Base-by-base conservation (phyloP, 1,140 invertebrate species). In the Cherax destructor region DNA sequence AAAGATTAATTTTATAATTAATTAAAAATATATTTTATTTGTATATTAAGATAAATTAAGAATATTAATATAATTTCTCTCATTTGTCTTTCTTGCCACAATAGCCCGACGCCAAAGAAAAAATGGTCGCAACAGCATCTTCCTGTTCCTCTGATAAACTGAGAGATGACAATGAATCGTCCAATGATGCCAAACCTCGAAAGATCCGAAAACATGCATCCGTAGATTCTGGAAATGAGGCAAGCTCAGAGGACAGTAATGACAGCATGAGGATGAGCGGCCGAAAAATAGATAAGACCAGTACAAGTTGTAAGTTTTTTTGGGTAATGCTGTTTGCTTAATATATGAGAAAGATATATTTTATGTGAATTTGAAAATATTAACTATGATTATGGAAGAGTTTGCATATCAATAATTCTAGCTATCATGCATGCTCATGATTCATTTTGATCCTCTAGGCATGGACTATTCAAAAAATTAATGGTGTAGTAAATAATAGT, bases 171-270 rank as follows among this genome's bases (percentile, higher is more conserved):
- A 93, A 93, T 30, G 92, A 92, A 56, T 93, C 83, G 13, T 86
- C 69, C 41, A 91, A 85, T 59, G 83, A 88, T 69, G 85, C 30
- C 69, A 90, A 91, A 52, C 84, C 81, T 24, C 79, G 78, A 7
- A 88, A 88, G 92, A 93, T 92, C 65, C 95, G 83, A 95, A 96
- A 85, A 93, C 94, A 92, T n/a, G 91, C 91, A 18, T 92, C 91
- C 6, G 91, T 92, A 16, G 91, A 92, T 61, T 92, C 91, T 47
- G 97, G 97, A 72, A 98, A 98, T 94, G 98, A 99, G 94, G 97
- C 97, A 0, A 98, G 97, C 93, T 98, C 97, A 4, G 98, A 99
- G 94, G 98, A 98, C 94, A 98, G 97, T 94, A 98, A 98, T 94
- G 98, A 98, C 93, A 98, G 97, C 93, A 92, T 92, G 69, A 93